Base-by-base conservation (phyloP, 2,888 invertebrate species). In the Chrysolina oricalcia region DNA sequence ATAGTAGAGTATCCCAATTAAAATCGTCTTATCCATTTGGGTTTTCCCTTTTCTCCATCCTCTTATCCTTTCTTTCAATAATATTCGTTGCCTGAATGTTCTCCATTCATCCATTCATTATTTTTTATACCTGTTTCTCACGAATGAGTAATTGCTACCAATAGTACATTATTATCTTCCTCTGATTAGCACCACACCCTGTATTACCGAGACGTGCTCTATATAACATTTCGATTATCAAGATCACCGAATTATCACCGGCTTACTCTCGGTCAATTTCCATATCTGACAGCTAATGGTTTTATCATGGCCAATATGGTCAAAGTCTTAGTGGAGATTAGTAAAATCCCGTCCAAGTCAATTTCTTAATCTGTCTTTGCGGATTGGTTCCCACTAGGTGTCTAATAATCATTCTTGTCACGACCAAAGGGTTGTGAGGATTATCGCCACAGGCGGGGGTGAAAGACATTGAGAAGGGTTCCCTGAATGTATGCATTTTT, bases 381-480 rank as follows among this genome's bases (percentile, higher is more conserved):
- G 81, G 81, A 83, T 82, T 82, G 79, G 70, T 65, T 75, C 76
- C 79, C 81, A 76, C 79, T 81, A 81, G 80, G 83, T 82, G 81
- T 79, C 83, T 82, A 78, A 82, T 82, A 82, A 81, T 80, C 81
- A 84, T 83, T 81, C 83, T 76, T 72, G 81, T 83, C 83, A 83
- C 83, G 83, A 78, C 67, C 82, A 66, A 62, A 73, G 78, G 78
- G 78, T 65, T 72, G 69, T 50, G 77, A 70, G 77, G 80, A 77
- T 79, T 78, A 77, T 46, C 43, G 68, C 56, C 77, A 74, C 72
- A 40, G 73, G 72, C 74, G 77, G 23, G 19, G 46, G 9, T 17
- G 10, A 13, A 64, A 13, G 27, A 50, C 13, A 35, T 9, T 17
- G 11, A 11, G 11, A 19, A 35, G 35, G 8, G 35, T 35, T 35